These are phyloP conservation scores for Astropecten irregularis DNA, from an alignment of 53 echinoderm and acorn worm genomes.

Conservation along the genomic window DNA sequence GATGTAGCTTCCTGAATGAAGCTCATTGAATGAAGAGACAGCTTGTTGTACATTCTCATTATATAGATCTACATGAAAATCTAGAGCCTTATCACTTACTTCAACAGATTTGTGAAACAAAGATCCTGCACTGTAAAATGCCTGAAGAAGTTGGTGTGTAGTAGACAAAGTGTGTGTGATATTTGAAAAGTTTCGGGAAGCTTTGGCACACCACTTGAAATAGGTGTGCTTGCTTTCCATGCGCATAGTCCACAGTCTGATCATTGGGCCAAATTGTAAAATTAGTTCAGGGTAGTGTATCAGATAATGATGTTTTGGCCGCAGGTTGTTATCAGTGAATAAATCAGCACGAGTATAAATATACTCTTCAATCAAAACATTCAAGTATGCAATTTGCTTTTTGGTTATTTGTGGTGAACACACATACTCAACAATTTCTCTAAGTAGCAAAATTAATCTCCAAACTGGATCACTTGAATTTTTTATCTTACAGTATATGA, in stretches of 20 bases:
- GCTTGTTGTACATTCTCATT: conserved; percentile 29
- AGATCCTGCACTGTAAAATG: conserved; percentile 48
- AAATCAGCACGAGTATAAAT: conserved; percentile 37
- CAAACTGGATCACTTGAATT: conserved; percentile 64
- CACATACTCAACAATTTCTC: conserved; percentile 63
- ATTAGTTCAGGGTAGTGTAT: conserved; percentile 32
- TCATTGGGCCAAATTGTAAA: conserved; percentile 47
- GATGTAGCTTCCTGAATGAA: background rate
- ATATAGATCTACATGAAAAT: conserved; percentile 20
- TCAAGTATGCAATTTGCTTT: conserved; percentile 54
- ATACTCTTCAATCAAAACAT: conserved; percentile 65
- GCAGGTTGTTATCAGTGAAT: conserved; percentile 38
- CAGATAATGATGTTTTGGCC: conserved; percentile 71
- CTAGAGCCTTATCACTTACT: background rate
- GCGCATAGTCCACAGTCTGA: conserved; percentile 55
- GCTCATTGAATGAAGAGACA: conserved; percentile 1
- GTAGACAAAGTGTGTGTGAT: conserved; percentile 52
- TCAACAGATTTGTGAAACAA: conserved; percentile 38
- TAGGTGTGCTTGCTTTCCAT: conserved; percentile 58
- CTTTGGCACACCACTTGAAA: conserved; percentile 38
- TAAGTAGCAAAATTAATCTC: conserved; percentile 59
- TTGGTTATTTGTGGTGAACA: conserved; percentile 45
- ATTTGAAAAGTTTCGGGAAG: conserved; percentile 55
- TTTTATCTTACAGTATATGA: conserved; percentile 24
- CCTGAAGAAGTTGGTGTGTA: conserved; percentile 68